Evolutionary conservation across 1,140 invertebrate species (phyloP), one percentile per base, ranked within the genome.

Genomic region (Pachyrhynchus sulphureomaculatus): DNA sequence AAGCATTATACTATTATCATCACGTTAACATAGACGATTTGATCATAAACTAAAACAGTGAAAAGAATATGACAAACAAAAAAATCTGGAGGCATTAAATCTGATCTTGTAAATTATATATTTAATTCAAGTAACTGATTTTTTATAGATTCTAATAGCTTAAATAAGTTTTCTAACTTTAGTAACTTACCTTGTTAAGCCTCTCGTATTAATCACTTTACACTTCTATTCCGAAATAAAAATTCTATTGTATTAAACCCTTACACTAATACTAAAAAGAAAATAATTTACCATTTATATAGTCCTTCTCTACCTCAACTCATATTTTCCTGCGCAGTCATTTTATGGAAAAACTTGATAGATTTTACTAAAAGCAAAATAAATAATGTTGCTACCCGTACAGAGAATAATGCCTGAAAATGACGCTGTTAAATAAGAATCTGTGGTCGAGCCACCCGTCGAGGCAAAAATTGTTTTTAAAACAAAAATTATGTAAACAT

Each of bases 371-470:
- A 52, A 53, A 61, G 58, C 48, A 61, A 61, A 61, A 61, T 29
- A 41, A 61, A 39, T 32, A 29, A 10, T 18, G 18, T 32, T 29
- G 32, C 26, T 48, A 32, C 42, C 36, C 49, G 24, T 45, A 53
- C 45, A 53, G 58, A 15, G 37, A 45, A 53, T 49, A 47, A 18
- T 52, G 49, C 47, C 58, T 61, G 58, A 53, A 61, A 61, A 53
- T 61, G 58, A 61, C 58, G 34, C 45, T 39, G 49, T 61, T 61
- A 61, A 61, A 61, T 61, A 48, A 61, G 58, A 61, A 61, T 34
- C 33, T 53, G 58, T 34, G 58, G 58, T 53, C 47, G 17, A 17
- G 20, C 15, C 48, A 20, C 58, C 58, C 58, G 58, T 42, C 21
- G 58, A 45, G 58, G 18, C 49, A 53, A 58, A 26, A 61, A 57